These are phyloP conservation scores for Syngnathus acus DNA, from an alignment of 2,797 vertebrate genomes.

Conservation along the genomic window DNA sequence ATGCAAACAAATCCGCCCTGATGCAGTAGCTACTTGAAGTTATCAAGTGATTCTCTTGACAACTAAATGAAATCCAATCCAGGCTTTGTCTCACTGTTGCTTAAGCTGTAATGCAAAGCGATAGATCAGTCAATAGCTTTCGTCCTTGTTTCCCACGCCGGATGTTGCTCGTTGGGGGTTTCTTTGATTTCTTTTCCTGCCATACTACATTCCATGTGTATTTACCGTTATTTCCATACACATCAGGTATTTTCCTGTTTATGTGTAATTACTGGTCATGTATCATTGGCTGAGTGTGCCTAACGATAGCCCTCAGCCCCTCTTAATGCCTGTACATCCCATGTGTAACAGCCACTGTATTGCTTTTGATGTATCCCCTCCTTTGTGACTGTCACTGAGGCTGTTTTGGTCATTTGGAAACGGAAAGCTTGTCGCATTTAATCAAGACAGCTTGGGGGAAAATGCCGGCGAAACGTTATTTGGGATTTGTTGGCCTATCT, in stretches of 20 bases:
- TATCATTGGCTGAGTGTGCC: slow-evolving; percentile 65
- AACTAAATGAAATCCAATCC: slow-evolving; percentile 74
- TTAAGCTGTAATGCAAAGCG: slow-evolving; percentile 23
- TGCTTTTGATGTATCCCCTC: slow-evolving; percentile 67
- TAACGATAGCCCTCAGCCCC: slow-evolving; percentile 50
- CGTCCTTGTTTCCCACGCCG: slow-evolving; percentile 46
- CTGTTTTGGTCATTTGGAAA: slow-evolving; percentile 27
- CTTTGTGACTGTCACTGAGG: slow-evolving; percentile 54
- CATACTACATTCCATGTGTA: slow-evolving; percentile 66
- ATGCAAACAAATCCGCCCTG: slow-evolving; percentile 47
- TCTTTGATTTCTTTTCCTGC: slow-evolving; percentile 44
- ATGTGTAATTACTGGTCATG: slow-evolving; percentile 67
- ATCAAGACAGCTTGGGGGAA: background rate
- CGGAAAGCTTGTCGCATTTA: slow-evolving; percentile 20
- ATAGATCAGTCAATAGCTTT: slow-evolving; percentile 40
- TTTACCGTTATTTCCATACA: slow-evolving; percentile 60
- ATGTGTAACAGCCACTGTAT: slow-evolving; percentile 65
- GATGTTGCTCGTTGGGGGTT: slow-evolving; percentile 62
- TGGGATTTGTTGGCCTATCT: background rate
- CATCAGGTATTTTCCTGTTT: slow-evolving; percentile 64
- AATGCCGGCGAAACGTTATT: background rate
- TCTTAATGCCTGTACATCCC: slow-evolving; percentile 62
- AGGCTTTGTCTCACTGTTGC: slow-evolving; percentile 47
- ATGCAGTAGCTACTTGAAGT: slow-evolving; percentile 60
- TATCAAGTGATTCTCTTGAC: slow-evolving; percentile 62